These are phyloP conservation scores for Lepisosteus oculatus DNA, from an alignment of 2,113 vertebrate genomes.

Conservation along the genomic window DNA sequence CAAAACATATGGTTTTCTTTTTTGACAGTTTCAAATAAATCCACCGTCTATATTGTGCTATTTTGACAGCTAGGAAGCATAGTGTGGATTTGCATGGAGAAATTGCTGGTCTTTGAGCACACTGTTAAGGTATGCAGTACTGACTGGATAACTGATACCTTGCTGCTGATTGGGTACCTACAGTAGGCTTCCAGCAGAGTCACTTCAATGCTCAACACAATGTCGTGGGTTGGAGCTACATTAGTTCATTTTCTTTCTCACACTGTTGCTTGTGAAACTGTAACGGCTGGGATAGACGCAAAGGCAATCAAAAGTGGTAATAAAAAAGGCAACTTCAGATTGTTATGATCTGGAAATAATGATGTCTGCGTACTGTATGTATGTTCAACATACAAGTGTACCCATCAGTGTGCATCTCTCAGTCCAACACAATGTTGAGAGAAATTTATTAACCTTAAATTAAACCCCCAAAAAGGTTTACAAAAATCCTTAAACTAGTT, in stretches of 20 bases:
- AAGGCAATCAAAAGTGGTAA: too few relatives aligned
- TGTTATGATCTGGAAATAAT: too few relatives aligned
- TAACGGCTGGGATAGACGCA: neutral
- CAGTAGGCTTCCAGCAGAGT: neutral
- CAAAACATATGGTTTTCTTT: too few relatives aligned
- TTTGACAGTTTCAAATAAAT: too few relatives aligned
- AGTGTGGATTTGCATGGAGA: neutral
- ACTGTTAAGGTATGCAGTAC: neutral
- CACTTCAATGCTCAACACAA: neutral
- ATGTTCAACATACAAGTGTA: too few relatives aligned
- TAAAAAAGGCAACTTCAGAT: too few relatives aligned
- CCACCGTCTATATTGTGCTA: neutral
- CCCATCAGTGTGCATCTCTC: too few relatives aligned
- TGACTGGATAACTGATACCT: neutral
- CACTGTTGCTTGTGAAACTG: constrained; percentile 28
- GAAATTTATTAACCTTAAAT: too few relatives aligned
- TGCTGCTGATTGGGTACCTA: neutral
- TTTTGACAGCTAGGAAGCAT: neutral
- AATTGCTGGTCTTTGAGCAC: neutral
- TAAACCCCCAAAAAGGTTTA: too few relatives aligned
- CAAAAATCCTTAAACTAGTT: too few relatives aligned
- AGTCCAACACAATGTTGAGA: too few relatives aligned
- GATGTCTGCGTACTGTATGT: too few relatives aligned
- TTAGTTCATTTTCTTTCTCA: neutral
- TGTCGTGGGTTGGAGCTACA: neutral